These are phyloP conservation scores for Sylvicapra grimmia DNA, from an alignment of 2,113 vertebrate genomes.

Conservation along the genomic window DNA sequence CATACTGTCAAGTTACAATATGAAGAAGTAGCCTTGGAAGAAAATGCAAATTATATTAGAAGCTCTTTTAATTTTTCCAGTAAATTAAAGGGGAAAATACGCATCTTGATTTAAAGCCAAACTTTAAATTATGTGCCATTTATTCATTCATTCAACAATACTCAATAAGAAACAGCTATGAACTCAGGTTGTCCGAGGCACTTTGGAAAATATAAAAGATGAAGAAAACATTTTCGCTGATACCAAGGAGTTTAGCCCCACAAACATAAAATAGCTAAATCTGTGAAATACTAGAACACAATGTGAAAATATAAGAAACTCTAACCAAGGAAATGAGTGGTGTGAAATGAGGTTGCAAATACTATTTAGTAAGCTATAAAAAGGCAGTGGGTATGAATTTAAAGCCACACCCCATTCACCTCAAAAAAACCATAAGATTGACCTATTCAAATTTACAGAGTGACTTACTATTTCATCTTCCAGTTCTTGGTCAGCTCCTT, in stretches of 20 bases:
- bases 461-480: constrained; percentile 84
- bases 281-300: neutral
- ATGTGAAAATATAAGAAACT: neutral
- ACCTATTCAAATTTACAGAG: neutral
- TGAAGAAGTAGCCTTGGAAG: neutral
- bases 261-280: neutral
- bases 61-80: neutral
- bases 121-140: neutral
- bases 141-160: neutral
- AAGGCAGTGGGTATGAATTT: neutral
- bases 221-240: neutral
- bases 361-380: neutral
- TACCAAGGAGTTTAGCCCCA: neutral
- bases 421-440: neutral
- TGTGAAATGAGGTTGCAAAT: neutral
- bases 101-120: neutral
- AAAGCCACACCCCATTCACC: neutral
- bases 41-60: neutral
- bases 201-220: neutral
- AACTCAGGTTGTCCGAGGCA: neutral
- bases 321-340: neutral
- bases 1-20: neutral
- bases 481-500: constrained; percentile 76
- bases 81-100: neutral
- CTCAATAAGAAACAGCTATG: neutral